Evolutionary conservation across 2,113 vertebrate species (phyloP), one percentile per base, ranked within the genome.

Genomic region (Gambusia holbrooki): DNA sequence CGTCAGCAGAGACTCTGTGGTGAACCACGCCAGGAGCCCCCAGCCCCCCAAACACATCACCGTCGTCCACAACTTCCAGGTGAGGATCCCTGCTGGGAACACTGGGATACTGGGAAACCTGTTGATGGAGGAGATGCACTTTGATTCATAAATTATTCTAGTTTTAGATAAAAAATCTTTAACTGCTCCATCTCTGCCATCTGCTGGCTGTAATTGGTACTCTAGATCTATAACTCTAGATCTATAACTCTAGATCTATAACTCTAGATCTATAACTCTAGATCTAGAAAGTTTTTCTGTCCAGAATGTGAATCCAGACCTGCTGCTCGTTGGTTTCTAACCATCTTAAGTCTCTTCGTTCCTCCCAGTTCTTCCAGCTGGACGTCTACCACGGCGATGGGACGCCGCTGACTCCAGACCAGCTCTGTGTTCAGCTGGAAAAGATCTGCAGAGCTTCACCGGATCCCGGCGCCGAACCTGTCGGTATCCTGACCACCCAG

Each of bases 41-140:
- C 96, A 84, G 45, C 95, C 96, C 0, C 94, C 97, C 71, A 94
- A 81, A n/a, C 97, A 99, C 74, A 96, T 99, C 88, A 96, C 95
- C 0, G 95, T 99, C 19, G 96, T 96, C 4, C 97, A 98, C 91
- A 98, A 99, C 90, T 95, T 95, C 90, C 96, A 99, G 95, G 98
- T 99, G 62, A 89, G 85, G 40, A 48, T 17, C 45, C 17, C 45
- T 48, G 45, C 45, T 48, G 45, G 45, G 17, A 48, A 48, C 45
- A 19, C 45, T 17, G 14, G 45, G 45, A 11, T 42, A 30, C 45
- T 48, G 45, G 45, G 45, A 48, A 48, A 48, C 1, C 45, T 19
- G 15, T 5, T 19, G 15, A 48, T 48, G 40, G 40, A 37, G 35
- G 10, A 37, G 35, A 37, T 42, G 40, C 14, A 4, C 2, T 15